Conservation (phyloP, 2,113 vertebrate genomes). For the Vidua chalybeata region DNA sequence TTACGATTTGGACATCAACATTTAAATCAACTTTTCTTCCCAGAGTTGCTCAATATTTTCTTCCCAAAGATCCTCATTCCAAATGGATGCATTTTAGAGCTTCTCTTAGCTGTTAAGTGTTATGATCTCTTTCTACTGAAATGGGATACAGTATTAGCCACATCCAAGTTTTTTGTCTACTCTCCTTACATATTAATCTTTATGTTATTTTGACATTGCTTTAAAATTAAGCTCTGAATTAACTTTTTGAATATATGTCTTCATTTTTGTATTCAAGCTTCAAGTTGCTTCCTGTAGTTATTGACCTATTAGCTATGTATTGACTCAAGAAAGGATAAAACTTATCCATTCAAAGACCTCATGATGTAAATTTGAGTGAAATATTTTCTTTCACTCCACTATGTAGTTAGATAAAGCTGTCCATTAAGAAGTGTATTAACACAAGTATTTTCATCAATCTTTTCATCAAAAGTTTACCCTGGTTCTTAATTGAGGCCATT, state of each 20-base stretch:
- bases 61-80: not conserved
- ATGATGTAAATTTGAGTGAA: not conserved
- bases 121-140: not conserved
- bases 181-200: not conserved
- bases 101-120: not conserved
- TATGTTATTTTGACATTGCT: not conserved
- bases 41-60: not conserved
- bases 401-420: not conserved
- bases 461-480: not conserved
- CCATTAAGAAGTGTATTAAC: not conserved
- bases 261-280: not conserved
- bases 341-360: not conserved
- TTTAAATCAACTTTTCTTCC: not conserved
- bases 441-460: not conserved
- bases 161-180: not conserved
- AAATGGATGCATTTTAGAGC: not conserved
- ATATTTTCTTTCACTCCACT: not conserved
- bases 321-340: not conserved
- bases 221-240: not conserved
- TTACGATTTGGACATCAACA: not conserved
- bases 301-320: not conserved
- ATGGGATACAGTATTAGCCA: not conserved
- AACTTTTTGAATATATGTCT: not conserved
- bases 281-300: not conserved
- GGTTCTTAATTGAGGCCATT: not conserved